Evolutionary conservation across 1,140 invertebrate genomes (phyloP), one percentile per base, ranked within the genome.

Genomic region (Harpegnathos saltator): DNA sequence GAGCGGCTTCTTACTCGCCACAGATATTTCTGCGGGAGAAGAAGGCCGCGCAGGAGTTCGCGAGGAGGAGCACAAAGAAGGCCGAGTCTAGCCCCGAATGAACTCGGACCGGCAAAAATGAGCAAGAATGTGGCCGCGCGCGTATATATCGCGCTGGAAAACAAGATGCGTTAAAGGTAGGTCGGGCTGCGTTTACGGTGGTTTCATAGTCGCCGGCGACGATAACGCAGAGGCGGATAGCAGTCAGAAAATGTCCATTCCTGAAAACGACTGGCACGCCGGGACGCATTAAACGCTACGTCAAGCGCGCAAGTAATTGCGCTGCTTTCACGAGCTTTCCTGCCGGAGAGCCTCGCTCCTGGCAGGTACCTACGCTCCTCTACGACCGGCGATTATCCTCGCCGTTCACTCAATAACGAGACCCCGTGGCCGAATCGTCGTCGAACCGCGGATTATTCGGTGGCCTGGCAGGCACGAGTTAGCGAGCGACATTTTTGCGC

Each of bases 401-500:
- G 66, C 61, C 56, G 22, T 83, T 66, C 83, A 56, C 71, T 63
- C 65, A 69, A 75, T 66, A 71, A 62, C 56, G 68, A 88, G 59
- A 82, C 44, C 22, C 50, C 48, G 48, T 74, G 65, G 11, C 29
- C 50, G 22, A 66, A 69, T 82, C 81, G 66, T 85, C 48, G 62
- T 83, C 63, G n/a, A 50, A 54, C n/a, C 22, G 52, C 48, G 68
- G 63, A 89, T 88, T 74, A 85, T 89, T 88, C 77, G 83, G 73
- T 78, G 77, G 72, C 68, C 56, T 72, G 77, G 72, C 48, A 87
- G 83, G 54, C 74, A 84, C 38, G 50, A 87, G 54, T 84, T 81
- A 73, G 59, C 61, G 73, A 88, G 73, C 82, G 77, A 88, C 83
- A 89, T 88, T 89, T 89, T 89, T 83, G 26, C 72, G 29, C n/a